These are phyloP conservation scores for Scomberomorus guttatus DNA, from an alignment of 2,797 vertebrate genomes.

Conservation along the genomic window DNA sequence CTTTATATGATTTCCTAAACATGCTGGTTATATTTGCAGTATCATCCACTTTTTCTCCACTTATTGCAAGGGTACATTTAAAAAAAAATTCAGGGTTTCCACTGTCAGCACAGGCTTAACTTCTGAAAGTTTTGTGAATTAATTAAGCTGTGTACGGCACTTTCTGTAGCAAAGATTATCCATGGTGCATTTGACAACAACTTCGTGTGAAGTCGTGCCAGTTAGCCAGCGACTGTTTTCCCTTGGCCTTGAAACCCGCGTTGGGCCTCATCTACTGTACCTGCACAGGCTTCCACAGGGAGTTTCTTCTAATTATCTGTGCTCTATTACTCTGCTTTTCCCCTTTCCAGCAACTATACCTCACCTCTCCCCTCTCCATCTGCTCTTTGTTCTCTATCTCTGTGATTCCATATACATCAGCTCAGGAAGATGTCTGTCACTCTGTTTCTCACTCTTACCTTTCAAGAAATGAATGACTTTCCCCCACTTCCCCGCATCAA, in stretches of 20 bases:
- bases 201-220: conserved; percentile 57
- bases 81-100: conserved; percentile 27
- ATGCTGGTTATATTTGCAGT: conserved; percentile 8
- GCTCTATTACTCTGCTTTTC: conserved; percentile 48
- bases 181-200: conserved; percentile 39
- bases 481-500: conserved; percentile 97
- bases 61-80: conserved; percentile 15
- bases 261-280: conserved; percentile 46
- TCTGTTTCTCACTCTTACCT: conserved; percentile 85
- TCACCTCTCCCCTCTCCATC: conserved; percentile 25
- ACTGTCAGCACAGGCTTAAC: conserved; percentile 44
- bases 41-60: conserved; percentile 23
- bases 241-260: conserved; percentile 58
- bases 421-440: conserved; percentile 21
- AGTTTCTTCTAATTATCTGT: conserved; percentile 72
- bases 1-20: neutral
- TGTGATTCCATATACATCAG: conserved; percentile 14
- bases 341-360: conserved; percentile 39
- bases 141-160: conserved; percentile 32
- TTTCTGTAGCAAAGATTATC: conserved; percentile 29
- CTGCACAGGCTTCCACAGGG: conserved; percentile 52
- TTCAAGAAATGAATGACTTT: conserved; percentile 95
- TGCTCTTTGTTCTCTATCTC: conserved; percentile 38
- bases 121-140: conserved; percentile 43
- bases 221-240: conserved; percentile 44